Base-by-base conservation (phyloP, 2,888 invertebrate species). In the Hydraecia micacea region DNA sequence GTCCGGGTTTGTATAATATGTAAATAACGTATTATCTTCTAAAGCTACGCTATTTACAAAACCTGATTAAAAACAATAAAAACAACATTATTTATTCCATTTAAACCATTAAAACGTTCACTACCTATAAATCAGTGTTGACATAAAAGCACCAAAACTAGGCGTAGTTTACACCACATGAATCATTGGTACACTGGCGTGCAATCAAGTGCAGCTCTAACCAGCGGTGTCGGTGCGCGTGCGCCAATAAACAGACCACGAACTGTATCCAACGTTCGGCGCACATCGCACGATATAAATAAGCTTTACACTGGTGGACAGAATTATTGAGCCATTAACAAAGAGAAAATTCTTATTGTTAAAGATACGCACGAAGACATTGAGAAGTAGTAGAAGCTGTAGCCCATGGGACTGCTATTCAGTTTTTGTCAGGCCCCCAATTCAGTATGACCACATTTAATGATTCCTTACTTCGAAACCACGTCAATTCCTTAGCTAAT, bases 211-310 rank as follows among this genome's bases (percentile, higher is more conserved):
- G 49, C 80, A 69, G 73, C 75, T 73, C 67, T 79, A 79, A 85
- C 78, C 65, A 66, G 82, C 82, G 75, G 79, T 83, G 81, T 77
- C 80, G 73, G 74, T 86, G 83, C 80, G 87, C 89, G 73, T 86
- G 83, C 80, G 87, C 90, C 88, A 90, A 90, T 87, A 91, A 91
- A 90, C 88, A 89, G 80, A 89, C 87, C 88, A 83, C 87, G 73
- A 87, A 83, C 78, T 87, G 75, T 81, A 85, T 83, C 80, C 83
- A 86, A 77, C 83, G 84, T 42, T 79, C 79, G 77, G 83, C 86
- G 88, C 85, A 88, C 84, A 86, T 77, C 55, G 83, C 55, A 58
- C 52, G 75, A 80, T 90, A 88, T 80, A 73, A 91, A 91, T 91
- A 91, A 62, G n/a, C 36, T 73, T 73, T 90, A 89, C 91, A 91